Evolutionary conservation across 2,888 invertebrate genomes (phyloP).

Genomic region (Acleris emargana): DNA sequence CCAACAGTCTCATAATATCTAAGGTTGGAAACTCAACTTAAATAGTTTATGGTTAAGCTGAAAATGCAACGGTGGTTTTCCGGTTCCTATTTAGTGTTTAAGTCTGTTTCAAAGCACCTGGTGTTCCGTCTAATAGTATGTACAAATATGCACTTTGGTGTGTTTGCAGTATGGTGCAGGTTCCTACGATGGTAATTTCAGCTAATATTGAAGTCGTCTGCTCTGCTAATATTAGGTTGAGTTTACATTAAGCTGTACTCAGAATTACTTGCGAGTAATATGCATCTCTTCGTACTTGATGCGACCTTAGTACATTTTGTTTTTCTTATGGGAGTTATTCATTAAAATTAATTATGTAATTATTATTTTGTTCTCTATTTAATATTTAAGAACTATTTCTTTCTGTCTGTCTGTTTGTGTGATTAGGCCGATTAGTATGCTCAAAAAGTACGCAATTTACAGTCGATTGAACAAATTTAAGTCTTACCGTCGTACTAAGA

Average conservation of each 20-base stretch:
- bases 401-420: too few species aligned
- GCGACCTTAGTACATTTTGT: too few species aligned
- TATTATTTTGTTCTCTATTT: too few species aligned
- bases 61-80: constrained; percentile 16
- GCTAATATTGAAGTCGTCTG: constrained; percentile 14
- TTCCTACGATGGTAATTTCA: not conserved
- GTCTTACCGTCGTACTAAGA: too few species aligned
- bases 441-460: too few species aligned
- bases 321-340: too few species aligned
- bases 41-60: constrained; percentile 11
- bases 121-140: constrained; percentile 20
- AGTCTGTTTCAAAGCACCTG: constrained; percentile 41
- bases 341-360: too few species aligned
- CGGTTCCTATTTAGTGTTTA: constrained; percentile 40
- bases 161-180: not conserved
- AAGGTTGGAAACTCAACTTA: constrained; percentile 19
- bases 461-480: too few species aligned
- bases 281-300: too few species aligned
- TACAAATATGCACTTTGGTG: not conserved
- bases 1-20: not conserved
- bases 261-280: not conserved
- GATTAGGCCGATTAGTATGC: too few species aligned
- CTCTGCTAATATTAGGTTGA: constrained; percentile 8
- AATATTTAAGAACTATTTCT: too few species aligned
- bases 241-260: constrained; percentile 19